Evolutionary conservation across 2,888 invertebrate genomes (phyloP).

Genomic region (Tiphia femorata): DNA sequence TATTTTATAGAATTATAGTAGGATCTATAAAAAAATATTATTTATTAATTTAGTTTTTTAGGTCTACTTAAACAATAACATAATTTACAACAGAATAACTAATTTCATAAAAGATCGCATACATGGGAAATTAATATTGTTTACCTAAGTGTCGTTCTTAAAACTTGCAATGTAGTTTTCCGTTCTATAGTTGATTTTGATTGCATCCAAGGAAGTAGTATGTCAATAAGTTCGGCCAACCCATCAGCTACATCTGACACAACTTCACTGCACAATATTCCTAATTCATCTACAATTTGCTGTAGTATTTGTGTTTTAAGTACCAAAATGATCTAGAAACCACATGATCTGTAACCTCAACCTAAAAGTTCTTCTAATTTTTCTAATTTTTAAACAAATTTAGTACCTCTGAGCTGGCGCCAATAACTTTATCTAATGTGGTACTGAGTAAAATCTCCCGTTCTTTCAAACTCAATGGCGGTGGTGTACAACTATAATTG

Average conservation of each 20-base stretch:
- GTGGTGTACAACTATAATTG: constrained; percentile 52
- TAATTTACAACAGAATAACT: background rate
- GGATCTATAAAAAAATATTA: constrained; percentile 39
- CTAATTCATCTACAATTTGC: constrained; percentile 47
- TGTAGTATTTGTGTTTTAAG: constrained; percentile 49
- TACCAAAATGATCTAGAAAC: constrained; percentile 43
- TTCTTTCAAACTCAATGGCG: constrained; percentile 52
- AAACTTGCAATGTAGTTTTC: constrained; percentile 51
- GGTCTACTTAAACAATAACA: background rate
- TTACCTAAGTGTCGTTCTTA: constrained; percentile 55
- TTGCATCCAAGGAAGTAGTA: constrained; percentile 63
- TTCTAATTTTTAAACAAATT: constrained; percentile 1
- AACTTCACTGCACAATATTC: constrained; percentile 54
- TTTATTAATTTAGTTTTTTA: background rate
- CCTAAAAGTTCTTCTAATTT: no score
- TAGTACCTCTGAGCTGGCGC: constrained; percentile 54
- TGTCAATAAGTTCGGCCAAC: constrained; percentile 57
- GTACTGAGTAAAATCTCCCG: constrained; percentile 56
- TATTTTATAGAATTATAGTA: constrained; percentile 61
- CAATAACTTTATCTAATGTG: constrained; percentile 59
- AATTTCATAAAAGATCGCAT: no score
- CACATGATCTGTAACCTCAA: background rate
- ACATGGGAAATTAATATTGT: background rate
- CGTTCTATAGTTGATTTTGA: constrained; percentile 55
- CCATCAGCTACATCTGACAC: constrained; percentile 58